Conservation (phyloP, 1,140 invertebrate genomes). For the Halotydeus destructor region DNA sequence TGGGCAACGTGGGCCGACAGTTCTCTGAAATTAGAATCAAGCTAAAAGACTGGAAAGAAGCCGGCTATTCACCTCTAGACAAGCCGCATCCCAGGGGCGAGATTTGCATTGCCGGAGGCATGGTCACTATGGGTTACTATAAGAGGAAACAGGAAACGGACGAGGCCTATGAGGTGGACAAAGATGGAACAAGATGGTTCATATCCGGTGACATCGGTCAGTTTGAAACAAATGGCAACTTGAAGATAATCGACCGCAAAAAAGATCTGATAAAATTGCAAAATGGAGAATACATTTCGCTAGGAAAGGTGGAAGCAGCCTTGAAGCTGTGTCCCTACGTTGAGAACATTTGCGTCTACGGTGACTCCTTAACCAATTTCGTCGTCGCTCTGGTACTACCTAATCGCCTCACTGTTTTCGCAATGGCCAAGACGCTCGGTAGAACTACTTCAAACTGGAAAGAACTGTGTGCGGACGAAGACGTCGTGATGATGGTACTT, state of each 20-base stretch:
- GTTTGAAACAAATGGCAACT: conserved; percentile 67
- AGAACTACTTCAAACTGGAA: conserved; percentile 45
- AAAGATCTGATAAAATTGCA: conserved; percentile 35
- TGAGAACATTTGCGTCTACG: conserved; percentile 89
- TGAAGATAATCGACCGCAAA: conserved; percentile 72
- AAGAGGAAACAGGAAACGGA: conserved; percentile 67
- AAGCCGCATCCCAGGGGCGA: conserved; percentile 77
- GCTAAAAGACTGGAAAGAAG: conserved; percentile 39
- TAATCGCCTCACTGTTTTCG: too few relatives aligned
- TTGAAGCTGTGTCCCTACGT: conserved; percentile 78
- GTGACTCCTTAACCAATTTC: conserved; percentile 57
- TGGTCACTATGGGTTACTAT: conserved; percentile 81
- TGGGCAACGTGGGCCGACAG: conserved; percentile 64
- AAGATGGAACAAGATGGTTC: conserved; percentile 67
- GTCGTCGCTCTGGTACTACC: conserved; percentile 84
- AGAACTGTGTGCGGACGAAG: conserved; percentile 43
- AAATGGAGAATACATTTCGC: conserved; percentile 29
- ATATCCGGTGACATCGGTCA: conserved; percentile 90
- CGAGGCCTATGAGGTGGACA: conserved; percentile 62
- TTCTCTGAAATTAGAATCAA: conserved; percentile 61
- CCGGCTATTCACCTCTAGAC: conserved; percentile 60
- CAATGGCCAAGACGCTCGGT: too few relatives aligned
- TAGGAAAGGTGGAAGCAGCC: conserved; percentile 38
- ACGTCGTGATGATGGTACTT: conserved; percentile 52
- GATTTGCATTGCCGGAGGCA: conserved; percentile 70